These are phyloP conservation scores for Cremastinae sp. DNA, from an alignment of 2,888 invertebrate species.

Conservation along the genomic window DNA sequence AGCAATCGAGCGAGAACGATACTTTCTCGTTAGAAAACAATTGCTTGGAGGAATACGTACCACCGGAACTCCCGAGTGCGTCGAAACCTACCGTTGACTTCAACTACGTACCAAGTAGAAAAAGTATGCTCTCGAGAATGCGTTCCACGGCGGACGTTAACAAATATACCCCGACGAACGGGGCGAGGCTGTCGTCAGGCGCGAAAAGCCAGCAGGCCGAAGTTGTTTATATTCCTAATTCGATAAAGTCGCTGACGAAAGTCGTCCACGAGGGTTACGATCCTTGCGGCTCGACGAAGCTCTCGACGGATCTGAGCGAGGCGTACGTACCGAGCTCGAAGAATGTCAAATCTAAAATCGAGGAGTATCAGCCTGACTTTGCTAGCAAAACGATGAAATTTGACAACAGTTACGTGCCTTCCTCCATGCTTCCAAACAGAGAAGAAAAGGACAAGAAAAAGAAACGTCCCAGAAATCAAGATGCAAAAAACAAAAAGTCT, in stretches of 20 bases:
- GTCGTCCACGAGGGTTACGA: conserved; percentile 68
- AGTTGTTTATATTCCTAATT: conserved; percentile 70
- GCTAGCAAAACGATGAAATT: conserved; percentile 71
- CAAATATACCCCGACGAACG: conserved; percentile 68
- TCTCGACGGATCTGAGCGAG: conserved; percentile 53
- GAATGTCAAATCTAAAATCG: conserved; percentile 63
- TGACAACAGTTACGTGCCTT: conserved; percentile 72
- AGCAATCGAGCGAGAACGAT: conserved; percentile 46
- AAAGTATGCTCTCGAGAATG: conserved; percentile 68
- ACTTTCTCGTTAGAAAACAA: conserved; percentile 47
- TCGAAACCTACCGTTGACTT: conserved; percentile 61
- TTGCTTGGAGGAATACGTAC: conserved; percentile 71
- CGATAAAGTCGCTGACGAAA: conserved; percentile 59
- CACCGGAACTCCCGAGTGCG: conserved; percentile 62
- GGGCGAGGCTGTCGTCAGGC: conserved; percentile 23
- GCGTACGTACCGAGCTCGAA: conserved; percentile 72
- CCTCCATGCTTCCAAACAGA: conserved; percentile 47
- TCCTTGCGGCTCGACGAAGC: conserved; percentile 60
- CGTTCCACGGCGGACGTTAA: conserved; percentile 61
- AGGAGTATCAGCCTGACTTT: conserved; percentile 73
- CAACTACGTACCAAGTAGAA: conserved; percentile 72
- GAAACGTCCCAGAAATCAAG: conserved; percentile 34
- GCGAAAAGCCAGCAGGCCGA: conserved; percentile 15
- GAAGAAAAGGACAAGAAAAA: conserved; percentile 41
- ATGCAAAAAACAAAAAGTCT: conserved; percentile 35